Conservation (phyloP, 2,113 vertebrate species). For the Canis aureus region DNA sequence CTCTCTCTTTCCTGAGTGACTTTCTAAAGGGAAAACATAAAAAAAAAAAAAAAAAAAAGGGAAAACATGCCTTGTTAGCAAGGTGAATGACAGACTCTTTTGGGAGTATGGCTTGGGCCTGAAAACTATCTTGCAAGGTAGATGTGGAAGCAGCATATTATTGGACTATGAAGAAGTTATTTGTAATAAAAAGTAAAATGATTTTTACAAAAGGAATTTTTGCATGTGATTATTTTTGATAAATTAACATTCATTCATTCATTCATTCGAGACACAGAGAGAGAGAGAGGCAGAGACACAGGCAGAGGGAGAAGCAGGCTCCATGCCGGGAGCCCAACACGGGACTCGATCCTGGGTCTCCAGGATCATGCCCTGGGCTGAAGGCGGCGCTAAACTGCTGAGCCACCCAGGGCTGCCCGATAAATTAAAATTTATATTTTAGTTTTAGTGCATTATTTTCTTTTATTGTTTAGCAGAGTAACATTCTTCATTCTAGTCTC, state of each 20-base stretch:
- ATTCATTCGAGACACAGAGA: too few species aligned
- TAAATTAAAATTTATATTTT: background rate
- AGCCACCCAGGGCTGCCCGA: too few species aligned
- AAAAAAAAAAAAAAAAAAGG: too few species aligned
- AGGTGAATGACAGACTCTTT: too few species aligned
- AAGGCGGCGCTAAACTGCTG: too few species aligned
- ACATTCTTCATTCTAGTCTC: background rate
- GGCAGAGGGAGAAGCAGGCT: too few species aligned
- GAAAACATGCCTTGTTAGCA: background rate
- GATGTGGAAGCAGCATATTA: accelerated
- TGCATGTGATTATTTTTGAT: background rate
- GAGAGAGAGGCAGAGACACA: too few species aligned
- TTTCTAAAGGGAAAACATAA: background rate
- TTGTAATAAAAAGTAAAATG: background rate
- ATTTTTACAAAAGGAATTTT: background rate
- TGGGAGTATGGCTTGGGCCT: background rate
- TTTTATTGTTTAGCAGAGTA: background rate
- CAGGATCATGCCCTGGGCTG: too few species aligned
- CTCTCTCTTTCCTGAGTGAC: background rate
- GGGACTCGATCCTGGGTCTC: too few species aligned
- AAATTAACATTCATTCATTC: background rate
- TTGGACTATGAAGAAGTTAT: background rate
- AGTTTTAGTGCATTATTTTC: background rate
- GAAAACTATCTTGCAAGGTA: too few species aligned
- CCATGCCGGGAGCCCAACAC: too few species aligned